Evolutionary conservation across 1,140 invertebrate species (phyloP).

Genomic region (Drosophila punjabiensis): DNA sequence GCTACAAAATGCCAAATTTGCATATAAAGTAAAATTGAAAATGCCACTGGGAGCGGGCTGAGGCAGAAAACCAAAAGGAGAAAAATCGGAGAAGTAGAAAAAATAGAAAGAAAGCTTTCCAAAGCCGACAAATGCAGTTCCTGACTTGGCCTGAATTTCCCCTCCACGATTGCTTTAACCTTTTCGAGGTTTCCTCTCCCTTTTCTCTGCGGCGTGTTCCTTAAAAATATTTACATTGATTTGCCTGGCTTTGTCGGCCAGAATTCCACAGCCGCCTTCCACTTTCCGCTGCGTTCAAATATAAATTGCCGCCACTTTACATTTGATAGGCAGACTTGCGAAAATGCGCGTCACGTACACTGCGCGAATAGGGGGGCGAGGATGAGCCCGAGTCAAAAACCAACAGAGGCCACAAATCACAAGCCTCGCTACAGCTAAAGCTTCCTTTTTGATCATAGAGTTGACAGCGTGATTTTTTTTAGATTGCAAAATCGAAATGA

Average conservation of each 20-base stretch:
- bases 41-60: conserved; percentile 65
- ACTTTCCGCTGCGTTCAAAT: conserved; percentile 55
- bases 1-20: conserved; percentile 82
- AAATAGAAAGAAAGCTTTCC: conserved; percentile 31
- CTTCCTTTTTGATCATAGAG: neutral
- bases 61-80: conserved; percentile 22
- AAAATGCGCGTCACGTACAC: conserved; percentile 79
- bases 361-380: conserved; percentile 3
- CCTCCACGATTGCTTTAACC: conserved; percentile 57
- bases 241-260: conserved; percentile 48
- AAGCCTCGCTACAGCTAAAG: conserved; percentile 16
- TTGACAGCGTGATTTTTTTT: conserved; percentile 8
- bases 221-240: conserved; percentile 81
- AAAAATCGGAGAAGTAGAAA: conserved; percentile 30
- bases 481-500: neutral
- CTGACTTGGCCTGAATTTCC: conserved; percentile 53
- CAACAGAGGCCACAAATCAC: conserved; percentile 75
- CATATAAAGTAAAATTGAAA: conserved; percentile 84
- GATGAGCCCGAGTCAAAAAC: conserved; percentile 51
- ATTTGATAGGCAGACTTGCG: conserved; percentile 75
- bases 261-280: conserved; percentile 20
- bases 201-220: conserved; percentile 13
- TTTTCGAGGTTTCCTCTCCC: conserved; percentile 14
- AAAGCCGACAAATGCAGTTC: conserved; percentile 67
- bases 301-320: conserved; percentile 80